Evolutionary conservation across 2,113 vertebrate species (phyloP).

Genomic region (Nothocercus nigrocapillus): DNA sequence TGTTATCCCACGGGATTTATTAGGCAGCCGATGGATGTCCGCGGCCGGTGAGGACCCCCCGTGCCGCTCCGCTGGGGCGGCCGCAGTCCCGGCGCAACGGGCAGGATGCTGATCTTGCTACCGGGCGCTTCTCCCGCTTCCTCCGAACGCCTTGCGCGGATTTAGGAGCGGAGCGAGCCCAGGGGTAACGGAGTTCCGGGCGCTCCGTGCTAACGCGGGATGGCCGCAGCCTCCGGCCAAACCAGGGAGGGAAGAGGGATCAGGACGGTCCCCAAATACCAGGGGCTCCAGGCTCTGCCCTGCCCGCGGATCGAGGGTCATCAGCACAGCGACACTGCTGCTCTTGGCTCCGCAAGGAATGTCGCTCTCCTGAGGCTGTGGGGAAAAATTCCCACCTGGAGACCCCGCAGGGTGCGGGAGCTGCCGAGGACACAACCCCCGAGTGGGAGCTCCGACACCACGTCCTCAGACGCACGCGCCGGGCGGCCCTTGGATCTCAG

Average conservation of each 20-base stretch:
- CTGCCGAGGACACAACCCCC: accelerated
- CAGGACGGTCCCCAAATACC: accelerated
- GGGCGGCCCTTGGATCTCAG: not conserved
- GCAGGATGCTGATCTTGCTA: not conserved
- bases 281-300: not conserved
- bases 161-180: not conserved
- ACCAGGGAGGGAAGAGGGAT: not conserved
- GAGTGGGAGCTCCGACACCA: not conserved
- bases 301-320: not conserved
- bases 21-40: not conserved
- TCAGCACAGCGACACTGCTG: accelerated
- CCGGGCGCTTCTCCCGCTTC: not conserved
- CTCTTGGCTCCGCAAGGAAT: accelerated
- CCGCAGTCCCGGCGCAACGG: not conserved
- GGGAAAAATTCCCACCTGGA: not conserved
- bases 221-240: not conserved
- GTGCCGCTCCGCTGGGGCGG: accelerated
- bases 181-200: not conserved
- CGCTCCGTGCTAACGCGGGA: not conserved
- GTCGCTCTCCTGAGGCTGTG: accelerated
- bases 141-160: not conserved
- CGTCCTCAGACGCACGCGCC: accelerated
- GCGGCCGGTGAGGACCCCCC: not conserved
- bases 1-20: not conserved
- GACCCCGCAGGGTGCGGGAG: not conserved